A percentile compares a stretch with the other conserved stretches of the same genome.
Conservation (phyloP, 2,888 invertebrate genomes). For the Pantelozetes paolii region DNA sequence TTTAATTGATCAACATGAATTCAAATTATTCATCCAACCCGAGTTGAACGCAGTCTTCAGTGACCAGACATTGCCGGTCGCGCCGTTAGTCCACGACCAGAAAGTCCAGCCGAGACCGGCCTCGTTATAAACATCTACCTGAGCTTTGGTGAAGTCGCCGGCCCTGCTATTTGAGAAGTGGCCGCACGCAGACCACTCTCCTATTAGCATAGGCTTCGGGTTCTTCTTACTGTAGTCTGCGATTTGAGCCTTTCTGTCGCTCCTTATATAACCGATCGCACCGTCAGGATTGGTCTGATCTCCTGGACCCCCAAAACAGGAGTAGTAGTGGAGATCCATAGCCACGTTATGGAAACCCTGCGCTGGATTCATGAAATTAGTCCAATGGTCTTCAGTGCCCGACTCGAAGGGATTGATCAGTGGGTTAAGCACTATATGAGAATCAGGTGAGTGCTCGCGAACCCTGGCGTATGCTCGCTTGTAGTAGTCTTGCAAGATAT, state of each 20-base stretch:
- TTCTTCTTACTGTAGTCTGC: not conserved
- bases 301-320: too few relatives aligned
- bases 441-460: not conserved
- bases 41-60: constrained; percentile 3
- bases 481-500: not conserved
- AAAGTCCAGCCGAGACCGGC: not conserved
- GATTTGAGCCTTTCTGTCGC: not conserved
- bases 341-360: not conserved
- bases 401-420: not conserved
- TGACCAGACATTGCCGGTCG: not conserved
- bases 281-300: not conserved
- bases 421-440: not conserved
- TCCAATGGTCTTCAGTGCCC: not conserved
- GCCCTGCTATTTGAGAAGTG: not conserved
- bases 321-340: not conserved
- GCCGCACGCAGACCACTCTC: not conserved
- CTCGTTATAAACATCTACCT: not conserved
- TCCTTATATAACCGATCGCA: not conserved
- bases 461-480: not conserved
- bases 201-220: not conserved
- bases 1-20: not conserved
- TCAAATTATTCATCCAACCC: not conserved
- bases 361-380: too few relatives aligned
- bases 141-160: not conserved
- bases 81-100: not conserved